These are phyloP conservation scores for Rhinogobius similis DNA, from an alignment of 2,113 vertebrate species.

Conservation along the genomic window DNA sequence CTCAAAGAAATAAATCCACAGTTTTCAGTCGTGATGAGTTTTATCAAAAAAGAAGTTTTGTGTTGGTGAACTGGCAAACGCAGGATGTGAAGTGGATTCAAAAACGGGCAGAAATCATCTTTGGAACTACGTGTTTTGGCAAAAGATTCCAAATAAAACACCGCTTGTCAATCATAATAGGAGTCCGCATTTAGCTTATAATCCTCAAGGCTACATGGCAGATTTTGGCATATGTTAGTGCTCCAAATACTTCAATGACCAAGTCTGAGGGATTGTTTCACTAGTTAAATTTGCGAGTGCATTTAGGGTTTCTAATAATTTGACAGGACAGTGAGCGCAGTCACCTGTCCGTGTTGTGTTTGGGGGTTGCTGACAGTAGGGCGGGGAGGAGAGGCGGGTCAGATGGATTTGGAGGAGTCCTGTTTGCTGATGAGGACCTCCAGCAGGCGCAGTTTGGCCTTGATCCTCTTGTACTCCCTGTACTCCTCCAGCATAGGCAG, in stretches of 20 bases:
- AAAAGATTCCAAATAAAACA: background rate
- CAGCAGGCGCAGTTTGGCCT: conserved; percentile 94
- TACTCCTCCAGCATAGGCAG: conserved; percentile 93
- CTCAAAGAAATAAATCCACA: conserved; percentile 4
- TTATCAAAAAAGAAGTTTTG: background rate
- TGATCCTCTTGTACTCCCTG: conserved; percentile 95
- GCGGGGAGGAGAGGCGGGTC: conserved; percentile 12
- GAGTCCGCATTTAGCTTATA: conserved; percentile 1
- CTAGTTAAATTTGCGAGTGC: background rate
- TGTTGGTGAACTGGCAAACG: background rate
- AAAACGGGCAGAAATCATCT: conserved; percentile 2
- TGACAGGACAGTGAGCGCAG: background rate
- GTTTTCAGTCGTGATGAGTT: conserved; percentile 1
- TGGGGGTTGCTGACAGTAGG: background rate
- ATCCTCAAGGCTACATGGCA: conserved; percentile 10
- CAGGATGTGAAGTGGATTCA: background rate
- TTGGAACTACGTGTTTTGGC: background rate
- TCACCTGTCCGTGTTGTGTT: background rate
- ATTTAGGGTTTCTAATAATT: background rate
- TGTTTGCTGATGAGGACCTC: conserved; percentile 99
- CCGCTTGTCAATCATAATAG: background rate
- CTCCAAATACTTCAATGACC: background rate
- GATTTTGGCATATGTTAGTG: conserved; percentile 2
- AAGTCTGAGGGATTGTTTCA: background rate
- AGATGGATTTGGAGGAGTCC: conserved; percentile 97